A percentile compares a stretch with the other conserved stretches of the same genome.
Conservation (phyloP, 2,113 vertebrate species). For the Varanus salvator region DNA sequence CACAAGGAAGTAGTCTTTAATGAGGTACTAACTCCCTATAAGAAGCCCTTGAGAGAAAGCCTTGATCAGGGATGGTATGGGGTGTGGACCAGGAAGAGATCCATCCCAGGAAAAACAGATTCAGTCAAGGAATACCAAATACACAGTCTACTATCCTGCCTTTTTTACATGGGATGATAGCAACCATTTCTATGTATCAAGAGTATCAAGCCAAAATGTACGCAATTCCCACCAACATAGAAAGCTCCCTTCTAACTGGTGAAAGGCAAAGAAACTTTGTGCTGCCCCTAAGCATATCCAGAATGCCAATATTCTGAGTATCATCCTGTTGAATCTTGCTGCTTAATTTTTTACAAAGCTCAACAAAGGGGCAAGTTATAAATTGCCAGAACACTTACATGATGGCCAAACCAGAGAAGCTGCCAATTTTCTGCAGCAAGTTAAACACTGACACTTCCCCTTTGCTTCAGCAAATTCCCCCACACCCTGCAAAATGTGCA, state of each 20-base stretch:
- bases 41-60: neutral
- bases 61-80: neutral
- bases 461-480: neutral
- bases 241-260: neutral
- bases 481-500: neutral
- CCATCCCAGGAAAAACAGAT: neutral
- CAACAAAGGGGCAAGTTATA: constrained; percentile 17
- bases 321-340: constrained; percentile 5
- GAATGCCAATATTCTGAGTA: constrained; percentile 11
- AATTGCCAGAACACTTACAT: neutral
- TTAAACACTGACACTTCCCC: neutral
- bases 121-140: neutral
- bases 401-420: constrained; percentile 4
- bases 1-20: neutral
- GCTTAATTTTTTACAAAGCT: constrained; percentile 20
- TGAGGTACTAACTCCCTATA: neutral
- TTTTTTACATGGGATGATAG: neutral
- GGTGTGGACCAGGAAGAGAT: neutral
- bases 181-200: neutral
- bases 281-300: neutral
- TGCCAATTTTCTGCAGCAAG: constrained; percentile 8
- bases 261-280: constrained; percentile 6
- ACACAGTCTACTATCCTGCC: neutral
- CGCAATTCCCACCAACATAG: neutral
- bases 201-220: neutral